Conservation (phyloP, 2,888 invertebrate genomes). For the Tinea semifulvella region DNA sequence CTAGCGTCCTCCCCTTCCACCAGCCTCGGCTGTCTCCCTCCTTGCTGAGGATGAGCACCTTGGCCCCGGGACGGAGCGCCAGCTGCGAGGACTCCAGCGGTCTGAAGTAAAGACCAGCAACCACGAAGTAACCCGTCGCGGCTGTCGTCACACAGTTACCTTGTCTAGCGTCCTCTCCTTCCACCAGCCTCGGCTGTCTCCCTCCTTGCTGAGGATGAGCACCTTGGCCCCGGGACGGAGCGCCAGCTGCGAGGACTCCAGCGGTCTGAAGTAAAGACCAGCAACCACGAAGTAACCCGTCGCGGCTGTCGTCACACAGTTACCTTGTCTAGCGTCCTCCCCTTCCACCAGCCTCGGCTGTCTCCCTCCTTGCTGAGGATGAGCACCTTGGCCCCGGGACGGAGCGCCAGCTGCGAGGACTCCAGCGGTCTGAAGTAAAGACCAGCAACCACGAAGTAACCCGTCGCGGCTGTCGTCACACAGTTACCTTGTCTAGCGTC, state of each 20-base stretch:
- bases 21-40: slow-evolving; percentile 91
- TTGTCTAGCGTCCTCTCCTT: slow-evolving; percentile 79
- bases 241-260: slow-evolving; percentile 81
- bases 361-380: slow-evolving; percentile 91
- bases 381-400: slow-evolving; percentile 83
- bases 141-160: too few relatives aligned
- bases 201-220: slow-evolving; percentile 87
- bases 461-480: too few relatives aligned
- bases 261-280: slow-evolving; percentile 81
- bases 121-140: too few relatives aligned
- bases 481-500: slow-evolving; percentile 71
- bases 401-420: slow-evolving; percentile 80
- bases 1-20: slow-evolving; percentile 88
- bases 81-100: slow-evolving; percentile 82
- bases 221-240: slow-evolving; percentile 84
- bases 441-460: too few relatives aligned
- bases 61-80: slow-evolving; percentile 81
- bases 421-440: slow-evolving; percentile 82
- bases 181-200: slow-evolving; percentile 95
- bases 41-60: slow-evolving; percentile 87
- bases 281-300: too few relatives aligned
- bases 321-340: slow-evolving; percentile 74
- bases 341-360: slow-evolving; percentile 96
- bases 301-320: too few relatives aligned
- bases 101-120: too few relatives aligned